phyloP scores from a whole-genome alignment of 2,113 vertebrate genomes.

The Pleuronectes platessa region DNA sequence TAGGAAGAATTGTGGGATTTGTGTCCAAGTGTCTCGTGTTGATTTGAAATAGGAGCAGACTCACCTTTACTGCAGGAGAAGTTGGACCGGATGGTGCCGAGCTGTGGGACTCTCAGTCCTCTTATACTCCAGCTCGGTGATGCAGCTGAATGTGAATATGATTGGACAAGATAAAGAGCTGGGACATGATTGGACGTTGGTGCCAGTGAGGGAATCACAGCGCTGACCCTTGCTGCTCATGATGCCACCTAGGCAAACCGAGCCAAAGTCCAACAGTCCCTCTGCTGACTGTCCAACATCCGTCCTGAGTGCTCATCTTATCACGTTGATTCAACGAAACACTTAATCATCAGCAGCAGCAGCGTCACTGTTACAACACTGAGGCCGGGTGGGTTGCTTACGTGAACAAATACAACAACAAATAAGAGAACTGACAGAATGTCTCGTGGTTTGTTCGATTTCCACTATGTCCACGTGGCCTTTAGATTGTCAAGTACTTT shows the following conservation, averaged over 20 bases:
- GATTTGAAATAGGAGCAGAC: conserved; percentile 12
- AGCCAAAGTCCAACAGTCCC: conserved; percentile 73
- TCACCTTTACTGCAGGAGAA: conserved; percentile 67
- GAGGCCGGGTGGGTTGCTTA: background rate
- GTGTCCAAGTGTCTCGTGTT: too few species aligned
- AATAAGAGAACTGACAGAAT: background rate
- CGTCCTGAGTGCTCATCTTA: conserved; percentile 45
- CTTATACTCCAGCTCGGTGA: conserved; percentile 53
- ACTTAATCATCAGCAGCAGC: conserved; percentile 9
- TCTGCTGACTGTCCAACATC: conserved; percentile 43
- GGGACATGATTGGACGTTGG: conserved; percentile 25
- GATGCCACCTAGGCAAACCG: conserved; percentile 60
- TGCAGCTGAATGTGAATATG: background rate
- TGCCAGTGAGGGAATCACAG: background rate
- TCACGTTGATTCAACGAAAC: conserved; percentile 58
- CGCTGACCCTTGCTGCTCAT: conserved; percentile 64
- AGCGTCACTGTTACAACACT: background rate
- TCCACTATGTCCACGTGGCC: too few species aligned
- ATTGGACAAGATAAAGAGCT: conserved; percentile 55
- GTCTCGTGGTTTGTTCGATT: too few species aligned
- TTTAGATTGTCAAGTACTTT: too few species aligned
- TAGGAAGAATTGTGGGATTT: background rate
- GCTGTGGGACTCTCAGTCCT: conserved; percentile 4
- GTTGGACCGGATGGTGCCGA: conserved; percentile 65
- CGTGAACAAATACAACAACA: background rate